phyloP scores from a whole-genome alignment of 2,888 invertebrate species.

The Rutpela maculata region DNA sequence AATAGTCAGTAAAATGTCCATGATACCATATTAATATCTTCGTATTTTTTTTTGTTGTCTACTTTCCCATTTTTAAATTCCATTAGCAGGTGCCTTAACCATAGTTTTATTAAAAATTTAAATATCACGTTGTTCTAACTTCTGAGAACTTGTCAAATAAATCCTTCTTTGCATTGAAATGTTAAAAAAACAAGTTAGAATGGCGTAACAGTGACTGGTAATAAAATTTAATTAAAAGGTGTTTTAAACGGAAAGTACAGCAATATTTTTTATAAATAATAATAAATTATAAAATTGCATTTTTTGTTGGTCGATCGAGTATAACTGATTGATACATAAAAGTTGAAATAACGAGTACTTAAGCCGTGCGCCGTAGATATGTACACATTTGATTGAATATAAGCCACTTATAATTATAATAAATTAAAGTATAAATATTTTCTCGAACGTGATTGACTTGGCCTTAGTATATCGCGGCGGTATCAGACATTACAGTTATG shows the following conservation, averaged over 20 bases:
- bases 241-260: slow-evolving; percentile 11
- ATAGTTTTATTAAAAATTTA: slow-evolving; percentile 17
- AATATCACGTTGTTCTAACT: slow-evolving; percentile 13
- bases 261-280: slow-evolving; percentile 10
- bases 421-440: slow-evolving; percentile 34
- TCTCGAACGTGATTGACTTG: slow-evolving; percentile 38
- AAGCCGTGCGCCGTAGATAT: neutral
- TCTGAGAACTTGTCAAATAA: slow-evolving; percentile 14
- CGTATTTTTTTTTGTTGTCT: no score
- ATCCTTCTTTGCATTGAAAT: slow-evolving; percentile 21
- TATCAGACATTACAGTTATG: slow-evolving; percentile 17
- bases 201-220: slow-evolving; percentile 19
- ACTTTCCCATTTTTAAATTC: slow-evolving; percentile 19
- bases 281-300: slow-evolving; percentile 26
- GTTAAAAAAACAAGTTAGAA: slow-evolving; percentile 21
- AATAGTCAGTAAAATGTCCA: no score
- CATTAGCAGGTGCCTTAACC: slow-evolving; percentile 13
- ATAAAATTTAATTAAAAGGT: slow-evolving; percentile 21
- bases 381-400: slow-evolving; percentile 26
- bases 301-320: slow-evolving; percentile 17
- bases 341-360: slow-evolving; percentile 32
- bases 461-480: slow-evolving; percentile 26
- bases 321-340: slow-evolving; percentile 31
- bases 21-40: no score
- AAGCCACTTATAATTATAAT: slow-evolving; percentile 33